Base-by-base conservation (phyloP, 1,140 invertebrate genomes). In the Solenopsis invicta region DNA sequence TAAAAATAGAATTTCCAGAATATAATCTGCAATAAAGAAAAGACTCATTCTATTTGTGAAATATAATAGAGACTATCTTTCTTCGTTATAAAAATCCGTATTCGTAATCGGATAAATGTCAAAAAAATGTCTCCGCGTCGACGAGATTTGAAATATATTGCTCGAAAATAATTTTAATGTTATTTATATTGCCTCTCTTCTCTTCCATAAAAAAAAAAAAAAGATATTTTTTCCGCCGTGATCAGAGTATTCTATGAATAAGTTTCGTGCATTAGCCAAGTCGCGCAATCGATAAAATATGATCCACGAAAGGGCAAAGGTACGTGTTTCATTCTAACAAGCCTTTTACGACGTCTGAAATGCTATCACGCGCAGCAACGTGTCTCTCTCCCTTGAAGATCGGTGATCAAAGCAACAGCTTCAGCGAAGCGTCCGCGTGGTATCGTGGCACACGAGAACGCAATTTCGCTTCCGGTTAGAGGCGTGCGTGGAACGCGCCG, bases 401-500 rank as follows among this genome's bases (percentile, higher is more conserved):
- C 87, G 87, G n/a, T 86, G 89, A 91, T 90, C 89, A 90, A 90
- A 90, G 89, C 69, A 89, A 67, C 56, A 59, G 56, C 50, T 62
- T 86, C 62, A 80, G 13, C 34, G 29, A 76, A 37, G 34, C 41
- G 59, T 56, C 21, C 76, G 84, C 52, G 37, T 24, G 61, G 29
- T 80, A 88, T 85, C 80, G 80, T 54, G 56, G 61, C 54, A 81
- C 56, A 67, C 56, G 45, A 61, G 84, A 88, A 67, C 66, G 66
- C 29, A 90, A 91, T 89, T 87, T 92, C 56, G 88, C 90, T 89
- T 87, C 85, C 82, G 82, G 81, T 74, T 59, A 88, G 24, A 72
- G n/a, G 59, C 71, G 80, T 87, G 86, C 86, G 87, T 88, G 85
- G 62, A 85, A 75, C 61, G 71, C 37, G 87, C 45, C 48, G 71